Evolutionary conservation across 2,113 vertebrate genomes (phyloP).

Genomic region (Stigmatopora nigra): DNA sequence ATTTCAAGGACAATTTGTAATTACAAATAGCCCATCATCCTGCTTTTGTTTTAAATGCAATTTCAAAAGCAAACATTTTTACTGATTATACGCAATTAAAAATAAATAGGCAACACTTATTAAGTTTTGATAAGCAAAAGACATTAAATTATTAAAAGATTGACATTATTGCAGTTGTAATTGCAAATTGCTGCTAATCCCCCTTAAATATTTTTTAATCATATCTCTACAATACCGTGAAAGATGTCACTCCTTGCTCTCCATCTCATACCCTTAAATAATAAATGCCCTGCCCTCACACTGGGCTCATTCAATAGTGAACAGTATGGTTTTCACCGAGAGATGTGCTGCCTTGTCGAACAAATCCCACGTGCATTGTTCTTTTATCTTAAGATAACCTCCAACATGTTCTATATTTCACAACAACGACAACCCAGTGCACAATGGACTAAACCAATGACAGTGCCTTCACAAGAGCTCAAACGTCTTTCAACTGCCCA

Average conservation of each 20-base stretch:
- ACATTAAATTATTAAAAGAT: slow-evolving; percentile 27
- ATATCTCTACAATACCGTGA: slow-evolving; percentile 38
- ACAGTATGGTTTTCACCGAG: slow-evolving; percentile 30
- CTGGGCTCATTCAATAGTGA: slow-evolving; percentile 38
- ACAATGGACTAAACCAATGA: slow-evolving; percentile 40
- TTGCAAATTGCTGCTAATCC: slow-evolving; percentile 49
- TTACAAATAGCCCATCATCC: slow-evolving; percentile 1
- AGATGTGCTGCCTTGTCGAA: slow-evolving; percentile 36
- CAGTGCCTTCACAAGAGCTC: slow-evolving; percentile 65
- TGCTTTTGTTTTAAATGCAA: not conserved
- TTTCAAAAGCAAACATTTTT: not conserved
- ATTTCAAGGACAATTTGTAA: slow-evolving; percentile 3
- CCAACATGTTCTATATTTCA: slow-evolving; percentile 37
- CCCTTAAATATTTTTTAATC: slow-evolving; percentile 41
- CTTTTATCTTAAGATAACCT: slow-evolving; percentile 41
- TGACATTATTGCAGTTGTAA: slow-evolving; percentile 27
- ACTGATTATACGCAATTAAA: not conserved
- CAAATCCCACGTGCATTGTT: slow-evolving; percentile 43
- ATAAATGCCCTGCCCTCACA: slow-evolving; percentile 58
- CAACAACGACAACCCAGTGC: slow-evolving; percentile 31
- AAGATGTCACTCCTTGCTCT: slow-evolving; percentile 55
- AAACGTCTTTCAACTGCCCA: slow-evolving; percentile 10
- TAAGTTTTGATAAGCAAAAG: slow-evolving; percentile 28
- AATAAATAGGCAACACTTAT: not conserved
- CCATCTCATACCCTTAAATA: slow-evolving; percentile 60